These are phyloP conservation scores for Drosophila miranda DNA, from an alignment of 1,140 invertebrate genomes.

Conservation along the genomic window DNA sequence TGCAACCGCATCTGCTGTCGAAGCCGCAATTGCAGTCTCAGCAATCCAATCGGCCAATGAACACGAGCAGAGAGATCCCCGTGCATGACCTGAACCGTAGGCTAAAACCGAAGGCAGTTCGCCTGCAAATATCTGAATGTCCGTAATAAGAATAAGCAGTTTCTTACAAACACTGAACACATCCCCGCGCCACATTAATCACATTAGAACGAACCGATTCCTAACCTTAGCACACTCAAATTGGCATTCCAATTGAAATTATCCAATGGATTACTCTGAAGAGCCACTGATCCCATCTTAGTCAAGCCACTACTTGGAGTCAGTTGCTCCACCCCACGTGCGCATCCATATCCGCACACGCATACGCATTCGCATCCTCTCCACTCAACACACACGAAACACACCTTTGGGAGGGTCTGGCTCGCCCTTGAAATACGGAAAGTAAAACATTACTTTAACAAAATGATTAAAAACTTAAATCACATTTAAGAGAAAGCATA, in stretches of 20 bases:
- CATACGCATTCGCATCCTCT: neutral
- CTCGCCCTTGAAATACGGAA: constrained; percentile 28
- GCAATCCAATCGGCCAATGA: no score
- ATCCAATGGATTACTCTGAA: neutral
- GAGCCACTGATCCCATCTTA: constrained; percentile 6
- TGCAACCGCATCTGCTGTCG: constrained; percentile 21
- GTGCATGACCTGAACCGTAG: constrained; percentile 24
- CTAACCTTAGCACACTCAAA: constrained; percentile 16
- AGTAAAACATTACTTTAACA: constrained; percentile 54
- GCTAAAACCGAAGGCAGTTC: constrained; percentile 46
- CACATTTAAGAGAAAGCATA: constrained; percentile 17
- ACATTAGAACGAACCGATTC: constrained; percentile 12
- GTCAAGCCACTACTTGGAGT: constrained; percentile 9
- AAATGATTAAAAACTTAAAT: constrained; percentile 52
- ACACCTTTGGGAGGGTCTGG: constrained; percentile 27
- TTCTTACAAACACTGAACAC: constrained; percentile 45
- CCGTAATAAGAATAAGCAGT: constrained; percentile 70
- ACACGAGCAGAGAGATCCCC: constrained; percentile 21
- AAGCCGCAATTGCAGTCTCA: constrained; percentile 10
- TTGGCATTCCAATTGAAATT: constrained; percentile 39
- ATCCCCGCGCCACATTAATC: neutral
- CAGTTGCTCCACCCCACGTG: constrained; percentile 6
- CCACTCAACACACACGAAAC: constrained; percentile 18
- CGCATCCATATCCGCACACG: neutral
- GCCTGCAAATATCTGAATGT: constrained; percentile 73